A percentile compares a stretch with the other conserved stretches of the same genome.
Conservation (phyloP, 2,888 invertebrate genomes). For the Choristoneura rosaceana region DNA sequence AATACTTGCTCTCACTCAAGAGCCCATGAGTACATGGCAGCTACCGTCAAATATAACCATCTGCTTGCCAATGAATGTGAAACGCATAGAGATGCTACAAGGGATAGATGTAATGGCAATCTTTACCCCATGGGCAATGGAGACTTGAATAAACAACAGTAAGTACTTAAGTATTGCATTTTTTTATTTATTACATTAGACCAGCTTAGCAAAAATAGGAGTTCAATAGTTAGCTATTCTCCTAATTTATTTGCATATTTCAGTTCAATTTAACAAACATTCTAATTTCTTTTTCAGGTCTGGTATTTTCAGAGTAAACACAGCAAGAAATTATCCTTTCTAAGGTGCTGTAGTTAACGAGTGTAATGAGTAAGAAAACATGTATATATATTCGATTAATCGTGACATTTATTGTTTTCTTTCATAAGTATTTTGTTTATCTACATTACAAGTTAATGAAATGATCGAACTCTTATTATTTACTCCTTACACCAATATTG, state of each 20-base stretch:
- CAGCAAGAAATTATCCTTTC: slow-evolving; percentile 40
- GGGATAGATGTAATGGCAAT: slow-evolving; percentile 57
- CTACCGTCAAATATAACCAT: slow-evolving; percentile 61
- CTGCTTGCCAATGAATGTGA: slow-evolving; percentile 62
- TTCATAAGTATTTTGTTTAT: slow-evolving; percentile 3
- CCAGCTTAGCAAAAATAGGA: too few relatives aligned
- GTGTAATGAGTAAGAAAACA: not conserved
- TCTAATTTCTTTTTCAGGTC: slow-evolving; percentile 3
- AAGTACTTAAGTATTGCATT: slow-evolving; percentile 22
- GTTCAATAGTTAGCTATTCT: too few relatives aligned
- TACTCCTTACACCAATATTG: not conserved
- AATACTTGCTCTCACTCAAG: slow-evolving; percentile 67
- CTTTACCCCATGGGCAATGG: slow-evolving; percentile 63
- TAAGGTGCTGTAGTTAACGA: not conserved
- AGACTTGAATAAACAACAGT: slow-evolving; percentile 62
- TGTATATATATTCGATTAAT: not conserved
- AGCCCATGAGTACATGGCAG: slow-evolving; percentile 64
- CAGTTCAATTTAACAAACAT: not conserved
- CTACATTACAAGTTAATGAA: not conserved
- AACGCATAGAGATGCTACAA: slow-evolving; percentile 52
- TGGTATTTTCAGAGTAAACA: slow-evolving; percentile 43
- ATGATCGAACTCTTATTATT: not conserved
- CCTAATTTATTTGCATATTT: not conserved
- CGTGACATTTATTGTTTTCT: not conserved
- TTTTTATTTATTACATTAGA: too few relatives aligned